Conservation (phyloP, 2,797 vertebrate genomes). For the Oryzias sinensis region DNA sequence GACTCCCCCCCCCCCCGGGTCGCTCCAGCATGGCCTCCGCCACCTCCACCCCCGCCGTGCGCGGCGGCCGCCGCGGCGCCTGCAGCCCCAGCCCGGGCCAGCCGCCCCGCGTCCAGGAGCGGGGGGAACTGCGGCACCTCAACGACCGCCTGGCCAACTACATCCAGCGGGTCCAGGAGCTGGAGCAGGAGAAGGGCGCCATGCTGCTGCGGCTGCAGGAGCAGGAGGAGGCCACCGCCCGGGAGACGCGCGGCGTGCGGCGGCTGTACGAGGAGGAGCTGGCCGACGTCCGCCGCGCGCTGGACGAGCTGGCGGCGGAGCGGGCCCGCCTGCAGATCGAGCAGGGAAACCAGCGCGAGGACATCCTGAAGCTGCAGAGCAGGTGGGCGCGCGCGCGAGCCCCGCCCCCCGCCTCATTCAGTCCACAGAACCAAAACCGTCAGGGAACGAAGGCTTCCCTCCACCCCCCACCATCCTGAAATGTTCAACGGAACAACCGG, state of each 20-base stretch:
- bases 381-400: slow-evolving; percentile 60
- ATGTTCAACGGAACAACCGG: no score
- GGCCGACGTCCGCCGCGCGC: slow-evolving; percentile 73
- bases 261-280: slow-evolving; percentile 74
- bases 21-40: slow-evolving; percentile 11
- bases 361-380: slow-evolving; percentile 72
- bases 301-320: slow-evolving; percentile 78
- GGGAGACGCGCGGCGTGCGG: slow-evolving; percentile 60
- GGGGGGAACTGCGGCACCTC: slow-evolving; percentile 78
- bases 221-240: slow-evolving; percentile 54
- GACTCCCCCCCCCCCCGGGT: no score
- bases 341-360: slow-evolving; percentile 70
- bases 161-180: slow-evolving; percentile 76
- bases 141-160: slow-evolving; percentile 84
- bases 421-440: no score
- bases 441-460: no score
- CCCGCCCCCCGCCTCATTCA: no score
- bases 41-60: slow-evolving; percentile 21
- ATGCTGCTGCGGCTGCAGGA: slow-evolving; percentile 72
- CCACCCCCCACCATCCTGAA: no score
- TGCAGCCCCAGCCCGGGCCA: slow-evolving; percentile 66
- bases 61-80: slow-evolving; percentile 24
- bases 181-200: slow-evolving; percentile 75
- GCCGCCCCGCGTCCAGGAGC: slow-evolving; percentile 76
- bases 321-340: slow-evolving; percentile 81